Conservation (phyloP, 2,888 invertebrate genomes). For the Agrochola lota region DNA sequence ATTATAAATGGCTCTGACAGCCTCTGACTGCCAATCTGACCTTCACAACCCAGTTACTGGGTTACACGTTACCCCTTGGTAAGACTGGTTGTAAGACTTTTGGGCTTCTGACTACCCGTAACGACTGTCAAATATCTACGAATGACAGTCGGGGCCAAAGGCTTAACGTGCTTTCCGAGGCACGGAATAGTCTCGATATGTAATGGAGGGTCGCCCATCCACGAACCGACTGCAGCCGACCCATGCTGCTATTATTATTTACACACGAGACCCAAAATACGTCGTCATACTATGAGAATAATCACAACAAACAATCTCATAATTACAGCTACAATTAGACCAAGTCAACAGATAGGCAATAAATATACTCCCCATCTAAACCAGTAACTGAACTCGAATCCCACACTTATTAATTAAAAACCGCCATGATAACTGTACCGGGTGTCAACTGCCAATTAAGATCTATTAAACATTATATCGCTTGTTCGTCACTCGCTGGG, state of each 20-base stretch:
- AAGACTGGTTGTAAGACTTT: neutral
- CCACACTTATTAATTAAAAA: constrained; percentile 69
- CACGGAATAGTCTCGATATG: neutral
- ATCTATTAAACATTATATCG: constrained; percentile 82
- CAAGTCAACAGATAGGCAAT: constrained; percentile 6
- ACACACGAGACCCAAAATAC: neutral
- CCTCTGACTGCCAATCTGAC: neutral
- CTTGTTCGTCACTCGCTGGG: constrained; percentile 79
- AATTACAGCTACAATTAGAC: constrained; percentile 14
- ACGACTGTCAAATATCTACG: neutral
- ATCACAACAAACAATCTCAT: neutral
- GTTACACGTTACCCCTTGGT: neutral
- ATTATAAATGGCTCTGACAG: too few species aligned
- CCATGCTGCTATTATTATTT: neutral
- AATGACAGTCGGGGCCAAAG: neutral
- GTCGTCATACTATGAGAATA: neutral
- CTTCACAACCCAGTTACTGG: neutral
- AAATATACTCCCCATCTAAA: constrained; percentile 4
- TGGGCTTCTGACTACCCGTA: neutral
- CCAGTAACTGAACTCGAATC: constrained; percentile 58
- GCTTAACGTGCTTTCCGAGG: neutral
- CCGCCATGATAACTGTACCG: constrained; percentile 55
- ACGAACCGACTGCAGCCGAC: neutral
- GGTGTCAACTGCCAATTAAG: constrained; percentile 83
- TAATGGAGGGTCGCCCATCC: neutral